phyloP scores from a whole-genome alignment of 2,888 invertebrate genomes.

The Piscicola geometra region DNA sequence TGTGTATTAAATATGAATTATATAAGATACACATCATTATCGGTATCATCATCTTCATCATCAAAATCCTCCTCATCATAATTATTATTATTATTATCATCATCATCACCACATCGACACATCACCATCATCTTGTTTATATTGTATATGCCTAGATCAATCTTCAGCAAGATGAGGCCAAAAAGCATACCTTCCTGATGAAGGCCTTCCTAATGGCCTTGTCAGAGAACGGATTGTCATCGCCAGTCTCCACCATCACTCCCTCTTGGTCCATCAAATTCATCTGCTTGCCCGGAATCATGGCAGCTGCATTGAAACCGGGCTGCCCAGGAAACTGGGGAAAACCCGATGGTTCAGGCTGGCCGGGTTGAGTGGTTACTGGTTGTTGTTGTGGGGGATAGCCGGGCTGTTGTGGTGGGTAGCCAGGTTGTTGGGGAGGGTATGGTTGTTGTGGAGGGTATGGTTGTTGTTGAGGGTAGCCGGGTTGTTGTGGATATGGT shows the following conservation, averaged over 20 bases:
- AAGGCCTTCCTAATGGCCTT: conserved; percentile 22
- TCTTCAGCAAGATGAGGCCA: too few relatives aligned
- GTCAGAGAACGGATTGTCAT: conserved; percentile 25
- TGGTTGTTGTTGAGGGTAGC: conserved; percentile 4
- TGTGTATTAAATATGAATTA: too few relatives aligned
- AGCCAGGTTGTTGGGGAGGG: background rate
- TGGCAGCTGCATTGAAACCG: background rate
- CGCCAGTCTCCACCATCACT: background rate
- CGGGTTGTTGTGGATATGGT: conserved; percentile 9
- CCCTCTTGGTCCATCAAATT: background rate
- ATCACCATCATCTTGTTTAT: too few relatives aligned
- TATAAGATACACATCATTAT: too few relatives aligned
- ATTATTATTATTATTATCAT: too few relatives aligned
- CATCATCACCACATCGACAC: too few relatives aligned
- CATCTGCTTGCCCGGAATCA: background rate
- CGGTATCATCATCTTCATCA: too few relatives aligned
- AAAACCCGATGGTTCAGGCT: background rate
- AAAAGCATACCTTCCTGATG: conserved; percentile 28
- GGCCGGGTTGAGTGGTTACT: background rate
- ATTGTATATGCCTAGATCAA: too few relatives aligned
- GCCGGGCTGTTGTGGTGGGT: conserved; percentile 7
- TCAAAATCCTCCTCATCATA: too few relatives aligned
- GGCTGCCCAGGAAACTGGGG: background rate
- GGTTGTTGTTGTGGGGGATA: conserved; percentile 22
- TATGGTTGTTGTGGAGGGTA: conserved; percentile 21